phyloP scores from a whole-genome alignment of 2,888 invertebrate genomes.

The Phytoseiulus persimilis region DNA sequence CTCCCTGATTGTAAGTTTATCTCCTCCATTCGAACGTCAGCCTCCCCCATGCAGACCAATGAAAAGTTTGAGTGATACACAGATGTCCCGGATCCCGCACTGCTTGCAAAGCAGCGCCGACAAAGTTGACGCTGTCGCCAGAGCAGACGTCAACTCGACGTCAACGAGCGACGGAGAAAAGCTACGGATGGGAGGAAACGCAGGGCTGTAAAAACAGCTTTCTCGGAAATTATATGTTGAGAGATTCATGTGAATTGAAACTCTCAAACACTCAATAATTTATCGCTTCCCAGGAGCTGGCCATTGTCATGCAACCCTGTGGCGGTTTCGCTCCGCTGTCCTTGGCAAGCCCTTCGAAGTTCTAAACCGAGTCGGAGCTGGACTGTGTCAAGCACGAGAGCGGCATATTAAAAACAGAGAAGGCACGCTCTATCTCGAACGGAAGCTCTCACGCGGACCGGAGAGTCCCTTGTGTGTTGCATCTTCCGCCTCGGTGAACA shows the following conservation, averaged over 20 bases:
- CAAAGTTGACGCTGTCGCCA: background rate
- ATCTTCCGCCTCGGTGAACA: too few species aligned
- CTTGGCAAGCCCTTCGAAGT: background rate
- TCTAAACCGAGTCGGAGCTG: background rate
- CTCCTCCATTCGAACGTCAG: background rate
- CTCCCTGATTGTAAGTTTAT: background rate
- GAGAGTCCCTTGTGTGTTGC: background rate
- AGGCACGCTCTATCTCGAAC: background rate
- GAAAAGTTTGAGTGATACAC: background rate
- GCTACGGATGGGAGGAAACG: background rate
- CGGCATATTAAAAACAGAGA: background rate
- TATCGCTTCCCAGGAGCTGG: background rate
- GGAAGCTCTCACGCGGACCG: background rate
- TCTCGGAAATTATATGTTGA: background rate
- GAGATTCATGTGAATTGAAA: background rate
- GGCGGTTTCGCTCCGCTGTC: background rate
- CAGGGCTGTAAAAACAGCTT: background rate
- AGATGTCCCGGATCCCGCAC: background rate
- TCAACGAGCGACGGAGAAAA: background rate
- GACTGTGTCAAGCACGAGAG: background rate
- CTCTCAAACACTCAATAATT: conserved; percentile 5
- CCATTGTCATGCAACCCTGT: background rate
- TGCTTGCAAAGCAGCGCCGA: background rate
- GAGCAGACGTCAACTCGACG: background rate
- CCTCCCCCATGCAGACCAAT: background rate